Conservation (phyloP, 2,797 vertebrate species). For the Leuciscus waleckii region DNA sequence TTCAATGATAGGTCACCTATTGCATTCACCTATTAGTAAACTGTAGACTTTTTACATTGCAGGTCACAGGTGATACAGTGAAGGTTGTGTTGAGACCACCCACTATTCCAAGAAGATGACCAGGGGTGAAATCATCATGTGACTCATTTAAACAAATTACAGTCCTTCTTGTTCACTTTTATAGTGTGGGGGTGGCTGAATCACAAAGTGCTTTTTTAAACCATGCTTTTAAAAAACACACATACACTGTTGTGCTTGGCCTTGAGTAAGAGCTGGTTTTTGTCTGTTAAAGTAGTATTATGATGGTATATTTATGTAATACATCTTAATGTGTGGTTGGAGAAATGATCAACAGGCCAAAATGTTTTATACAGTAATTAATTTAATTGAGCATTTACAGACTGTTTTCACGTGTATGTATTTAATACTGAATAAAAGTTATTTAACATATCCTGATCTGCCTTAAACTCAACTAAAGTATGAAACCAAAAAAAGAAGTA, state of each 20-base stretch:
- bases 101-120: constrained; percentile 45
- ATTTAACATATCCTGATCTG: background rate
- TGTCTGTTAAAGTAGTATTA: background rate
- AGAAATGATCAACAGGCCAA: background rate
- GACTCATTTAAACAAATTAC: constrained; percentile 16
- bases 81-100: constrained; percentile 32
- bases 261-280: background rate
- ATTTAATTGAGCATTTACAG: background rate
- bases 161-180: background rate
- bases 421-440: background rate
- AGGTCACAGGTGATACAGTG: constrained; percentile 39
- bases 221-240: background rate
- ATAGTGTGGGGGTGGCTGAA: background rate
- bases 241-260: background rate
- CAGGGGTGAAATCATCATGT: constrained; percentile 14
- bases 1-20: too few species aligned
- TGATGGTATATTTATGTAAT: background rate
- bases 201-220: constrained; percentile 25
- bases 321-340: background rate
- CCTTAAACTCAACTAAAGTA: background rate
- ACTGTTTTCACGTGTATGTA: background rate
- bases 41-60: constrained; percentile 13
- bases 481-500: background rate
- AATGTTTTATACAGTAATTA: constrained; percentile 4
- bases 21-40: background rate